These are phyloP conservation scores for Microdon myrmicae DNA, from an alignment of 2,888 invertebrate genomes.

Conservation along the genomic window DNA sequence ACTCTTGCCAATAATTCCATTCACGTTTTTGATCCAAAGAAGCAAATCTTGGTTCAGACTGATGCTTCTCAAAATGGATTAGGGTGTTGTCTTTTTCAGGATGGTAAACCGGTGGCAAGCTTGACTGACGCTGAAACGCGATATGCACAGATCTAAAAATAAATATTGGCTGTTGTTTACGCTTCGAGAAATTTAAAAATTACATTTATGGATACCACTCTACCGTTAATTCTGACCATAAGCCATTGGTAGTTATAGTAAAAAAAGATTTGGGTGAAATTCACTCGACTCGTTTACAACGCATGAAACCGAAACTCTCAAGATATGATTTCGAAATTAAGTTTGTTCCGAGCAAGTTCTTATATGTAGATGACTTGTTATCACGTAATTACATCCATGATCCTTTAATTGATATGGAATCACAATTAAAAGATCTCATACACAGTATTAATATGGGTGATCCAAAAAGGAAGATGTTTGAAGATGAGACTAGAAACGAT, in stretches of 20 bases:
- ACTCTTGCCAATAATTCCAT: slow-evolving; percentile 51
- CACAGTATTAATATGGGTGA: slow-evolving; percentile 13
- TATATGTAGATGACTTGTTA: slow-evolving; percentile 15
- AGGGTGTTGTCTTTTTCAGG: slow-evolving; percentile 25
- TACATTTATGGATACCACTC: slow-evolving; percentile 10
- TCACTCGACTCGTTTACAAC: slow-evolving; percentile 14
- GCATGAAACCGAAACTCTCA: slow-evolving; percentile 27
- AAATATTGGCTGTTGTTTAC: slow-evolving; percentile 2
- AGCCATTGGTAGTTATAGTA: slow-evolving; percentile 41
- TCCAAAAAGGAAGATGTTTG: slow-evolving; percentile 7
- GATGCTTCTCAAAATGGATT: slow-evolving; percentile 31
- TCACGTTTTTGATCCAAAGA: slow-evolving; percentile 10
- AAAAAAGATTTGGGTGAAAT: slow-evolving; percentile 37
- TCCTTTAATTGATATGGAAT: slow-evolving; percentile 5
- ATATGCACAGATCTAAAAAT: slow-evolving; percentile 41
- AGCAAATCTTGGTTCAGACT: slow-evolving; percentile 11
- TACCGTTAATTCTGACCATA: slow-evolving; percentile 6
- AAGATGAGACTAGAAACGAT: slow-evolving; percentile 11
- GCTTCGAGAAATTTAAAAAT: slow-evolving; percentile 3
- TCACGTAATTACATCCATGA: slow-evolving; percentile 19
- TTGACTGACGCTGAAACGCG: slow-evolving; percentile 53
- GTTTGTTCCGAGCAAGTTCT: slow-evolving; percentile 22
- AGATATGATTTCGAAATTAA: slow-evolving; percentile 15
- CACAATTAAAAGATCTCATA: slow-evolving; percentile 5
- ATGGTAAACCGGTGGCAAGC: slow-evolving; percentile 17